phyloP scores from a whole-genome alignment of 2,113 vertebrate species.

The Promerops cafer region DNA sequence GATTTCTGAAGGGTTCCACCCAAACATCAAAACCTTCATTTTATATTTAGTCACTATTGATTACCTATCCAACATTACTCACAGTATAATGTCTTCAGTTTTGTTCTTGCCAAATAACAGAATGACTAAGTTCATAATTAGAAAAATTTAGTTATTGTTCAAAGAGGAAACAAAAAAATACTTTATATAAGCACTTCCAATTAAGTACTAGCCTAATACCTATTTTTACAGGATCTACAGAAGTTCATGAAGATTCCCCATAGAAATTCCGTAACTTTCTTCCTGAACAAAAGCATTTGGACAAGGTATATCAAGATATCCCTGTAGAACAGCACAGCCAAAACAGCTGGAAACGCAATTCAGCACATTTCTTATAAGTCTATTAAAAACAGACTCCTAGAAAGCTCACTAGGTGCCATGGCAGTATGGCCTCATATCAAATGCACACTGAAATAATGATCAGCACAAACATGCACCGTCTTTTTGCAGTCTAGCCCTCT shows the following conservation, averaged over 20 bases:
- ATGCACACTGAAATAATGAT: not conserved
- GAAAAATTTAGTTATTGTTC: not conserved
- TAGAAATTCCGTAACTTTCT: not conserved
- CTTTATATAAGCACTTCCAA: not conserved
- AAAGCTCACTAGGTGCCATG: not conserved
- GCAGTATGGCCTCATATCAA: not conserved
- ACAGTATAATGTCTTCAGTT: not conserved
- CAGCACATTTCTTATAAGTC: not conserved
- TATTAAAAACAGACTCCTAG: not conserved
- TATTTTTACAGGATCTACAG: not conserved
- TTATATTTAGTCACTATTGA: not conserved
- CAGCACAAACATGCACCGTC: not conserved
- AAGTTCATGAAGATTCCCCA: not conserved
- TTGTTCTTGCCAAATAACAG: not conserved
- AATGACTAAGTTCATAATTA: not conserved
- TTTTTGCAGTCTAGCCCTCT: not conserved
- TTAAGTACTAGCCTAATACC: not conserved
- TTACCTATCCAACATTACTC: not conserved
- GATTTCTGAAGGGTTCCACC: not conserved
- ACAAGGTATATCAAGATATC: not conserved
- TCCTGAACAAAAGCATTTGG: not conserved
- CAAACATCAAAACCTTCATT: not conserved
- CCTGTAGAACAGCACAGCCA: not conserved
- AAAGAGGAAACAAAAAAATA: not conserved
- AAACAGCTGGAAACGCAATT: not conserved